phyloP scores from a whole-genome alignment of 2,113 vertebrate genomes.

The Ceyx margarethae region DNA sequence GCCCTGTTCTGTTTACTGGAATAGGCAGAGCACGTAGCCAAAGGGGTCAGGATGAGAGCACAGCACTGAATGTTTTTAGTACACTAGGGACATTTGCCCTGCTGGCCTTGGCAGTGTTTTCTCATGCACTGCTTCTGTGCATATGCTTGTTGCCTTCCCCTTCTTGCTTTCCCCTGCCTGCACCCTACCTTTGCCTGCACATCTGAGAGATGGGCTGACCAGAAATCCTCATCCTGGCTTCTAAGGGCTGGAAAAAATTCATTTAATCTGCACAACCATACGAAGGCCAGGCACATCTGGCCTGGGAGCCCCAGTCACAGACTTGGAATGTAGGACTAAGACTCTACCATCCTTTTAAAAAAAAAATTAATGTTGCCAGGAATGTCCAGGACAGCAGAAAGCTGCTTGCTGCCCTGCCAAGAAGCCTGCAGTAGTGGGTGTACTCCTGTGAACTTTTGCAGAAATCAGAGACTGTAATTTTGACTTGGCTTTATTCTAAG shows the following conservation, averaged over 20 bases:
- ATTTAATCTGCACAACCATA: background rate
- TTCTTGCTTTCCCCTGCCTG: background rate
- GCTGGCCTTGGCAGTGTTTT: conserved; percentile 28
- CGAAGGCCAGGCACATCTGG: background rate
- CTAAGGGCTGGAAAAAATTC: background rate
- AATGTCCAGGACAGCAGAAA: background rate
- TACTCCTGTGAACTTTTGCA: conserved; percentile 4
- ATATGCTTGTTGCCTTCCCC: background rate
- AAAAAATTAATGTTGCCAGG: background rate
- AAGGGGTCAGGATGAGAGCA: conserved; percentile 14
- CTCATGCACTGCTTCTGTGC: background rate
- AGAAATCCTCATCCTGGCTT: background rate
- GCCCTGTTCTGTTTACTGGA: background rate
- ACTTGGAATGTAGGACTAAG: background rate
- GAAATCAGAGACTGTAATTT: background rate
- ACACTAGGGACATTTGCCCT: conserved; percentile 2
- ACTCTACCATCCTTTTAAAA: background rate
- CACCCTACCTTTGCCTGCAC: background rate
- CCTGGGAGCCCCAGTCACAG: background rate
- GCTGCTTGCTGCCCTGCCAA: background rate
- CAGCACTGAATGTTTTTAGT: background rate
- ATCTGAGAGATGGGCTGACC: background rate
- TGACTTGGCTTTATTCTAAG: background rate
- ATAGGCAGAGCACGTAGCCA: background rate
- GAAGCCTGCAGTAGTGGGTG: background rate